Conservation (phyloP, 1,140 invertebrate genomes). For the Brachionus manjavacas region DNA sequence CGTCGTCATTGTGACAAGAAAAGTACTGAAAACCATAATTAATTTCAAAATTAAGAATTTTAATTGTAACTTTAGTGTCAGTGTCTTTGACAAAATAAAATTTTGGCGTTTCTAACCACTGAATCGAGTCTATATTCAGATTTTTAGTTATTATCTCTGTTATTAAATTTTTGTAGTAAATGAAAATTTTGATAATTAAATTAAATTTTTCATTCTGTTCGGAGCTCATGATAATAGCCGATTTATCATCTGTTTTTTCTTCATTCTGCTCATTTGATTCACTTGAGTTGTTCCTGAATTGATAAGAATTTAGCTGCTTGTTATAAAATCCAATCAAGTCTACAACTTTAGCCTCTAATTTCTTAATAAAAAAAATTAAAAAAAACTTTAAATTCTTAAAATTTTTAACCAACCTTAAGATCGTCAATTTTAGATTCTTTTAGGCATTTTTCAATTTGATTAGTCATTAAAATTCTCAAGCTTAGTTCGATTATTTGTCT, state of each 20-base stretch:
- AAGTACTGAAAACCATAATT: slow-evolving; percentile 17
- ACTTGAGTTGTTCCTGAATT: background rate
- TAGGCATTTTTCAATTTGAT: background rate
- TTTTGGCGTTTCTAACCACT: background rate
- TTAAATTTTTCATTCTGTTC: slow-evolving; percentile 23
- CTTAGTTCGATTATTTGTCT: slow-evolving; percentile 18
- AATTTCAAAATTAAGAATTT: slow-evolving; percentile 7
- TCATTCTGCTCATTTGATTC: background rate
- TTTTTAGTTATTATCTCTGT: background rate
- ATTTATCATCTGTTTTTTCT: background rate
- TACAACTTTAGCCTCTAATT: background rate
- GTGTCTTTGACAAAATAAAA: slow-evolving; percentile 5
- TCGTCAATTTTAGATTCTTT: slow-evolving; percentile 22
- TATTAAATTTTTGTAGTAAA: slow-evolving; percentile 10
- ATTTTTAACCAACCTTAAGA: background rate
- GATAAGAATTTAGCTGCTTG: background rate
- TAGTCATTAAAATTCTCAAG: slow-evolving; percentile 12
- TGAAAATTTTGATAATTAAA: slow-evolving; percentile 24
- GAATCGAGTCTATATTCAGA: background rate
- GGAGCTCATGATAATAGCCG: background rate
- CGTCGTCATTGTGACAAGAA: background rate
- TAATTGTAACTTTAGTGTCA: background rate
- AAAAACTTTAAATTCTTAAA: background rate
- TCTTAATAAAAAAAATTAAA: background rate
- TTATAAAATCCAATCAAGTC: slow-evolving; percentile 19